A percentile compares a stretch with the other conserved stretches of the same genome.
Conservation (phyloP, 2,113 vertebrate genomes). For the Alosa alosa region DNA sequence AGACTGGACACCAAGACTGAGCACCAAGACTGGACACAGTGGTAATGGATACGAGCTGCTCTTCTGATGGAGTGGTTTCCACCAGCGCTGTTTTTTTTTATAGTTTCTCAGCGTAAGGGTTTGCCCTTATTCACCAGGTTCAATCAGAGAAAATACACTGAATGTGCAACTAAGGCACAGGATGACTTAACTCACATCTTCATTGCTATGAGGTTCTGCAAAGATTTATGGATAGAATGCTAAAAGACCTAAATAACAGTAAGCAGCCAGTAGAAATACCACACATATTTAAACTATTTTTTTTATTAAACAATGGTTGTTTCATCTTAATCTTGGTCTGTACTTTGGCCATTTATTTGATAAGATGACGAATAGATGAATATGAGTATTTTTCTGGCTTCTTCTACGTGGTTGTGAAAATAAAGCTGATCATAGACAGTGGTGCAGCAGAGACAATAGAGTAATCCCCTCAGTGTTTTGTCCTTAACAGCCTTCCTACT, state of each 20-base stretch:
- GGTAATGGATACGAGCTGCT: constrained; percentile 42
- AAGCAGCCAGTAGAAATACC: background rate
- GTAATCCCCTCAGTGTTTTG: background rate
- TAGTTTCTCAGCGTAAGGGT: constrained; percentile 57
- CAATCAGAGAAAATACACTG: constrained; percentile 65
- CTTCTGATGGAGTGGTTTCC: constrained; percentile 53
- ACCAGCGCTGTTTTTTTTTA: constrained; percentile 54
- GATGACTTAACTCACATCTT: constrained; percentile 64
- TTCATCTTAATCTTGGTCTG: background rate
- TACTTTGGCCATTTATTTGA: background rate
- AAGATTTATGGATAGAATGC: constrained; percentile 60
- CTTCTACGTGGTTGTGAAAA: too few species aligned
- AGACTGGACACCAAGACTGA: constrained; percentile 23
- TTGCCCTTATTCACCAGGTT: constrained; percentile 63
- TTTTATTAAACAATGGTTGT: background rate
- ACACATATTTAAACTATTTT: background rate
- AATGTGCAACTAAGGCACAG: constrained; percentile 64
- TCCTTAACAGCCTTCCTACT: background rate
- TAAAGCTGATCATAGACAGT: too few species aligned
- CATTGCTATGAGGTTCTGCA: constrained; percentile 66
- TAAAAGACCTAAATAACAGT: background rate
- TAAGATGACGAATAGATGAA: background rate
- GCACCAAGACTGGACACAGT: constrained; percentile 41
- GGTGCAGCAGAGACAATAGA: too few species aligned
- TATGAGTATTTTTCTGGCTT: background rate